These are phyloP conservation scores for Euura saliciscinereae DNA, from an alignment of 1,140 invertebrate species.

Conservation along the genomic window DNA sequence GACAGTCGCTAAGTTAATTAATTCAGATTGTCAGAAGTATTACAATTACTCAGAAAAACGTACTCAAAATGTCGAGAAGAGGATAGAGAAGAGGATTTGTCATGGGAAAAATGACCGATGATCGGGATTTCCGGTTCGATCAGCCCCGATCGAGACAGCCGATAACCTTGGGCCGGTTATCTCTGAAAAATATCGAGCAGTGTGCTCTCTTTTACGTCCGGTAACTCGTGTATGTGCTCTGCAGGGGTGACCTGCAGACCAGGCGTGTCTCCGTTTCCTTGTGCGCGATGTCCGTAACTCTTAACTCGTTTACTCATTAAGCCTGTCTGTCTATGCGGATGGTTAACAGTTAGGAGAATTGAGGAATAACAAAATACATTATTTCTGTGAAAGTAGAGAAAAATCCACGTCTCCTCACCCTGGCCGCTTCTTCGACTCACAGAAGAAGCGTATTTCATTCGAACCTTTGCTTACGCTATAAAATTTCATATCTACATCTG, in stretches of 20 bases:
- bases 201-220: neutral
- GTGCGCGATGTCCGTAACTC: slow-evolving; percentile 4
- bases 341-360: too few species aligned
- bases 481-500: slow-evolving; percentile 7
- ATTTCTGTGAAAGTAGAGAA: neutral
- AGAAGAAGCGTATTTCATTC: neutral
- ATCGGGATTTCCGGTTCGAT: too few species aligned
- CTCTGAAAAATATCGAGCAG: neutral
- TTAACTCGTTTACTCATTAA: slow-evolving; percentile 7
- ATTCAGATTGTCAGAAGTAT: too few species aligned
- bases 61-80: too few species aligned
- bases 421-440: too few species aligned
- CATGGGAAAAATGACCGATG: too few species aligned
- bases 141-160: too few species aligned
- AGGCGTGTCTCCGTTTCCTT: slow-evolving; percentile 35
- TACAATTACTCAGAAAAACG: too few species aligned
- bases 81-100: too few species aligned
- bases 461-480: neutral
- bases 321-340: neutral
- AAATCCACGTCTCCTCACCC: too few species aligned
- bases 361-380: neutral
- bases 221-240: neutral
- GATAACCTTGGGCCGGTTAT: neutral
- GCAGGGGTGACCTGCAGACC: slow-evolving; percentile 11
- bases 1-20: too few species aligned